A percentile compares a stretch with the other conserved stretches of the same genome.
phyloP scores from a whole-genome alignment of 2,113 vertebrate species.

The Ellobius talpinus region DNA sequence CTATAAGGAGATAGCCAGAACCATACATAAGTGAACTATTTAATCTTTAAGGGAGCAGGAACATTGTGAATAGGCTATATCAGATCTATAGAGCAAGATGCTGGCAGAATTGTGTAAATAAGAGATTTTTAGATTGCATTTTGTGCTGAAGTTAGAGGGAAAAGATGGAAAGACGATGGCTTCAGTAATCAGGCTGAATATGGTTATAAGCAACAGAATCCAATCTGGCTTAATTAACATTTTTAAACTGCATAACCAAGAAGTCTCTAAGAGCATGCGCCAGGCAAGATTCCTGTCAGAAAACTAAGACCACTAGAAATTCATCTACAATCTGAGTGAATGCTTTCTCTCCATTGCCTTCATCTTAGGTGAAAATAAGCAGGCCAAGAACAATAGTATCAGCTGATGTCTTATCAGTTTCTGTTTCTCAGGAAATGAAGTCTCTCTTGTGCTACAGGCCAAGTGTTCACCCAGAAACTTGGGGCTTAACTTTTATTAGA shows the following conservation, averaged over 20 bases:
- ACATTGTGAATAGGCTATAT: not conserved
- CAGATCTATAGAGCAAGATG: not conserved
- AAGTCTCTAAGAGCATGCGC: not conserved
- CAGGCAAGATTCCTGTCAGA: not conserved
- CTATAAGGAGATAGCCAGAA: no score
- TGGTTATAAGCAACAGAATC: not conserved
- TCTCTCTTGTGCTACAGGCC: not conserved
- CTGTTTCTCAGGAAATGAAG: not conserved
- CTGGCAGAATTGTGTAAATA: not conserved
- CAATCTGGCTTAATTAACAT: not conserved
- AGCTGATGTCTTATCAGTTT: not conserved
- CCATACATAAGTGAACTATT: not conserved
- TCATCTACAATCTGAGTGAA: not conserved
- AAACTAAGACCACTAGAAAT: not conserved
- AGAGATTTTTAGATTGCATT: rapidly evolving
- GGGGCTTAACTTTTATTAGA: not conserved
- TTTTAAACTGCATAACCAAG: not conserved
- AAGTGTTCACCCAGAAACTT: not conserved
- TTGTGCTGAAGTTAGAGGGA: not conserved
- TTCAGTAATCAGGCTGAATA: not conserved
- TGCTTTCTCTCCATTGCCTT: not conserved
- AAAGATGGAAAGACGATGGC: not conserved
- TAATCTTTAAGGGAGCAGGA: not conserved
- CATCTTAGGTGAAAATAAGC: not conserved
- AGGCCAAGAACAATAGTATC: no score